Evolutionary conservation across 2,797 vertebrate genomes (phyloP), one percentile per base, ranked within the genome.

Genomic region (Tauraco hartlaubi): DNA sequence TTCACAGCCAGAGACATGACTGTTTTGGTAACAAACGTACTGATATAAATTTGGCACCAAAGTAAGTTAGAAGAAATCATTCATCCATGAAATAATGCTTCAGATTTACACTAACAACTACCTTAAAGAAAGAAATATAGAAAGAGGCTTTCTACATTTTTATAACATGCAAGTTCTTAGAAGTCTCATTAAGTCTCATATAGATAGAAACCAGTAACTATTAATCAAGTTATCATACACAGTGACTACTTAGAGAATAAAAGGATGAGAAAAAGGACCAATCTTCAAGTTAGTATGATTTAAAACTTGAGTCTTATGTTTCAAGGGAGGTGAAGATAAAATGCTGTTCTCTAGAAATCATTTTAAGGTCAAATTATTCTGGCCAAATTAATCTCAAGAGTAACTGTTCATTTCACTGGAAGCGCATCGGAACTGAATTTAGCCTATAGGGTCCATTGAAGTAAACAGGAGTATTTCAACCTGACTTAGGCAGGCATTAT

Each of bases 51-150:
- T 39, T 68, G 61, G 74, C 69, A 69, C 31, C 37, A 75, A 82
- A 94, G 68, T 83, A 87, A 93, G 85, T 82, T 64, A 62, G 62
- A 56, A 91, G 74, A 94, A 96, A 93, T 87, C 46, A 80, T 48
- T 97, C 59, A 95, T 71, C 93, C 95, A 78, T 94, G 74, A 96
- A 97, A 96, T 88, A 96, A 81, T 71, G 56, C 72, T 94, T 96
- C 92, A 90, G 68, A 83, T 87, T 56, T 58, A 72, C 49, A 85
- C 64, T 80, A 95, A 92, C 93, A 95, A 44, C 51, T 84, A 83
- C 67, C 71, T 52, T 82, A 82, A 63, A 92, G n/a, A 92, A 88
- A 81, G 28, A 93, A 87, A 72, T 23, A 56, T 5, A 82, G 46
- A 85, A 73, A 88, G 33, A 64, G 35, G 14, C 22, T 75, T 52